Evolutionary conservation across 2,113 vertebrate species (phyloP).

Genomic region (Cnemophilus loriae): DNA sequence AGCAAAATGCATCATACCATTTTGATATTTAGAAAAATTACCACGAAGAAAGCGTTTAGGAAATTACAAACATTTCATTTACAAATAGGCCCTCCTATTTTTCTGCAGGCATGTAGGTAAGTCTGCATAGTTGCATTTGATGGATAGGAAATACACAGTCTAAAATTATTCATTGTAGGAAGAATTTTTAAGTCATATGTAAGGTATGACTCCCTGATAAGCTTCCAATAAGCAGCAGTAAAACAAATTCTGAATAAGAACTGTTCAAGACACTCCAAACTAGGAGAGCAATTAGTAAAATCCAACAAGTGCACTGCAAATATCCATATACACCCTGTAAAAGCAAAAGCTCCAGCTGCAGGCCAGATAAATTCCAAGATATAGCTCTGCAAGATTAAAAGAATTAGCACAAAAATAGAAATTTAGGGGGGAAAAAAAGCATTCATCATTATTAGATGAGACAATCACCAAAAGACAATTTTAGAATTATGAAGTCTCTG

Average conservation of each 20-base stretch:
- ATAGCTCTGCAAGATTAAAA: not conserved
- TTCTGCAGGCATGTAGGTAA: not conserved
- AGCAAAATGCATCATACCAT: not conserved
- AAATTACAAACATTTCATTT: not conserved
- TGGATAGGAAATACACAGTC: not conserved
- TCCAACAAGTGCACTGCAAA: not conserved
- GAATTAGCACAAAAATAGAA: not conserved
- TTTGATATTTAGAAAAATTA: not conserved
- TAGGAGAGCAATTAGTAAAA: not conserved
- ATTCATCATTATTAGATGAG: not conserved
- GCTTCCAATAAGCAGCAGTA: not conserved
- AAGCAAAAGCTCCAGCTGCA: not conserved
- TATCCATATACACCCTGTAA: not conserved
- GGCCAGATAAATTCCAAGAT: not conserved
- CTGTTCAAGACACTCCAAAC: not conserved
- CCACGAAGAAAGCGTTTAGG: not conserved
- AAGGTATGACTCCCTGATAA: not conserved
- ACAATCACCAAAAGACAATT: not conserved
- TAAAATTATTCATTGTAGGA: not conserved
- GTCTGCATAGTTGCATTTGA: not conserved
- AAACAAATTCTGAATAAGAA: not conserved
- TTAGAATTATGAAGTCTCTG: not conserved
- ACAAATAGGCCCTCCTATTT: not conserved
- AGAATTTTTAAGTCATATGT: not conserved
- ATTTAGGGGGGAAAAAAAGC: fast-evolving